These are phyloP conservation scores for Papilio protenor DNA, from an alignment of 2,888 invertebrate genomes.

Conservation along the genomic window DNA sequence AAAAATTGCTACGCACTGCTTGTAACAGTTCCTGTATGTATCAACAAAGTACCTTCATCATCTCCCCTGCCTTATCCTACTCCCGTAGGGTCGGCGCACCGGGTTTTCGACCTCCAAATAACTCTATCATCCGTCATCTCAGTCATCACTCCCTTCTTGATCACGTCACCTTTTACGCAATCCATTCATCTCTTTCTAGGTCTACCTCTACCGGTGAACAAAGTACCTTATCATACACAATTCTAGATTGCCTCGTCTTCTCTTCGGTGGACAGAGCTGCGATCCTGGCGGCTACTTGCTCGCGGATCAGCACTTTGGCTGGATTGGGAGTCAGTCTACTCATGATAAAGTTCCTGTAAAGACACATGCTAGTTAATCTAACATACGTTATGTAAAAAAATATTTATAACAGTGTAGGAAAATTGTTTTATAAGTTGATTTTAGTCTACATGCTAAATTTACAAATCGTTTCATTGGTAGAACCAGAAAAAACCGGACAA, in stretches of 20 bases:
- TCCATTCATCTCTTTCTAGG: too few species aligned
- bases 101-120: too few species aligned
- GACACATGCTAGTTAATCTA: background rate
- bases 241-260: conserved; percentile 70
- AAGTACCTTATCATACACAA: conserved; percentile 72
- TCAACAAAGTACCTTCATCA: too few species aligned
- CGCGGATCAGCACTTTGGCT: conserved; percentile 67
- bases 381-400: too few species aligned
- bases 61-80: too few species aligned
- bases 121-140: too few species aligned
- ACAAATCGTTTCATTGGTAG: background rate
- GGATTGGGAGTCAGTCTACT: conserved; percentile 69
- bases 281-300: conserved; percentile 65
- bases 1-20: background rate
- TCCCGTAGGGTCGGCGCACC: too few species aligned
- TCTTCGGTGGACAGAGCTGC: conserved; percentile 68
- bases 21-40: background rate
- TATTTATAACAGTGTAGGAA: too few species aligned
- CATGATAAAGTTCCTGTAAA: conserved; percentile 55
- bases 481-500: background rate
- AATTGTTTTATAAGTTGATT: too few species aligned
- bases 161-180: too few species aligned
- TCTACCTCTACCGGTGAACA: too few species aligned
- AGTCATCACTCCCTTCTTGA: too few species aligned
- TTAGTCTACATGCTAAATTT: background rate